Base-by-base conservation (phyloP, 2,797 vertebrate species). In the Halcyon smyrnensis region DNA sequence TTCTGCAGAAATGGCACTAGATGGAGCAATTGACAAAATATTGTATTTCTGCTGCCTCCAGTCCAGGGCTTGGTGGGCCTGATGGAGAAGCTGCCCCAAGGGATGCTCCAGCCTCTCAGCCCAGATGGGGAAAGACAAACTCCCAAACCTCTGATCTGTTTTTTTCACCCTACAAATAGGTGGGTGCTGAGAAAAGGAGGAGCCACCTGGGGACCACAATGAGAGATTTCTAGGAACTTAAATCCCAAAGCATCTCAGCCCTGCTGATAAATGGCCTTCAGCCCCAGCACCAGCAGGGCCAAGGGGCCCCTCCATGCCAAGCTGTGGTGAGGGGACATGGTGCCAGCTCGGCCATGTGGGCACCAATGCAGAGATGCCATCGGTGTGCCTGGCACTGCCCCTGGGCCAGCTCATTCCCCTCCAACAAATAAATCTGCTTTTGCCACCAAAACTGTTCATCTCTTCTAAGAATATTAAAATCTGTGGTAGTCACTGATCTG, bases 1-100 rank as follows among this genome's bases (percentile, higher is more conserved):
- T 97, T 93, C 94, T 92, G 71, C 95, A 60, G 78, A 77, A 88
- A 57, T 15, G 91, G 95, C 97, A 76, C 94, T 97, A 97, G 97
- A 87, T 97, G 97, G 97, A 96, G 96, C 96, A 97, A 54, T 97
- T 94, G 80, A 84, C 96, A 96, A 97, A 94, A 96, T 37, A 79
- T 84, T 96, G 63, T 8, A n/a, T 73, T 89, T 89, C 84, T 92
- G 34, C 63, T 79, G 89, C 77, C 54, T 73, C 15, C 65, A 71
- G 53, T 24, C 62, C 32, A 1, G 0, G n/a, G 62, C 15, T 60
- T 18, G 50, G 28, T 65, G 70, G 43, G 50, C 28, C 18, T 3
- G 48, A 2, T 5, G 0, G 50, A 69, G 37, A 10, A 36, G 27
- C 57, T 75, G 36, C 24, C 53, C 73, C 65, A 6, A 25, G 50